Percentiles rank a stretch among this genome's conserved stretches.
These are phyloP conservation scores for Circaetus cinerascens DNA, from an alignment of 2,113 vertebrate genomes.

Conservation along the genomic window DNA sequence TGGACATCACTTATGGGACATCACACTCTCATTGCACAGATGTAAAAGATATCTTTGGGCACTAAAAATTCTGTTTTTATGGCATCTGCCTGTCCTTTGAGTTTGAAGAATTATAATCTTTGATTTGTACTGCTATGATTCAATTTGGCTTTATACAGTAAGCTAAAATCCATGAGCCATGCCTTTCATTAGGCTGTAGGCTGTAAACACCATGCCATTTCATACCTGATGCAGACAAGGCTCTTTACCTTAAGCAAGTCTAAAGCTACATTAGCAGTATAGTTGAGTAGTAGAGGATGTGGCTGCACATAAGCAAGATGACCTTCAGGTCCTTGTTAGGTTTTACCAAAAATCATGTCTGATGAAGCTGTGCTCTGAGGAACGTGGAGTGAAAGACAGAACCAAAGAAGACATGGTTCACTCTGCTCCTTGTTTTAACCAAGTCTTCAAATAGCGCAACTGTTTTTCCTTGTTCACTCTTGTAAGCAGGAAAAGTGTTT, in stretches of 20 bases:
- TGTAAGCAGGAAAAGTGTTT: neutral
- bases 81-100: neutral
- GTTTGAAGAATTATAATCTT: neutral
- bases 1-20: neutral
- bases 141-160: neutral
- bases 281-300: neutral
- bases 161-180: neutral
- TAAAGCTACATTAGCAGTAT: neutral
- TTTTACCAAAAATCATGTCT: neutral
- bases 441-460: neutral
- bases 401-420: neutral
- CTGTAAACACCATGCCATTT: neutral
- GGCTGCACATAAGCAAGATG: neutral
- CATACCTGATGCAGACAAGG: neutral
- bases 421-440: neutral
- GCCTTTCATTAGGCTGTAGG: neutral
- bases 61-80: neutral
- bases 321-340: neutral
- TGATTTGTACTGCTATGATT: neutral
- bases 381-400: neutral
- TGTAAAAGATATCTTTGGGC: neutral
- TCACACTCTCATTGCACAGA: neutral
- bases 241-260: neutral
- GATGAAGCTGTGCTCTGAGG: neutral
- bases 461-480: neutral